These are phyloP conservation scores for Okamejei kenojei DNA, from an alignment of 2,797 vertebrate species.

Conservation along the genomic window DNA sequence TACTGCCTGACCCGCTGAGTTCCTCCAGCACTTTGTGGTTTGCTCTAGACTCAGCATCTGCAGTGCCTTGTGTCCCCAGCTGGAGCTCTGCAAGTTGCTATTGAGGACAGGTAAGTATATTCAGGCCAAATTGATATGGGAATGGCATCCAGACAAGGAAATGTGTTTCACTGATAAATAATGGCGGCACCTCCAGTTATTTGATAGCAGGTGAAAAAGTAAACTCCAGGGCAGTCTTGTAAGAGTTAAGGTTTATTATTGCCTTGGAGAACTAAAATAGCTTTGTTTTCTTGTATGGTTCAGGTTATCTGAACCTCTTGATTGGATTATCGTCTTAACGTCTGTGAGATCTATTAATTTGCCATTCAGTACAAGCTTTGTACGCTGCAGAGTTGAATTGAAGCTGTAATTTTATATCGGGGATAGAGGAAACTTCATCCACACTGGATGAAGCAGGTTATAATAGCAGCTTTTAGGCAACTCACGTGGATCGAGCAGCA, in stretches of 20 bases:
- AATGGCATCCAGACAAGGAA: background rate
- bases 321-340: conserved; percentile 3
- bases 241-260: conserved; percentile 28
- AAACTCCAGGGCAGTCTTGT: background rate
- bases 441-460: conserved; percentile 16
- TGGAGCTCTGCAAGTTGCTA: background rate
- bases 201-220: background rate
- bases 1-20: too few species aligned
- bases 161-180: background rate
- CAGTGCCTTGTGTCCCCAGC: background rate
- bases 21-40: too few species aligned
- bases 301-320: conserved; percentile 24
- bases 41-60: too few species aligned
- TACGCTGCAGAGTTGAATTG: background rate
- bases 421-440: background rate
- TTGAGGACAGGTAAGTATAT: background rate
- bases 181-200: background rate
- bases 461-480: conserved; percentile 16
- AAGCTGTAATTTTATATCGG: conserved; percentile 1
- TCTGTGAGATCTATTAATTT: conserved; percentile 11
- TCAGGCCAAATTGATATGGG: background rate
- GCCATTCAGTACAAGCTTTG: conserved; percentile 12
- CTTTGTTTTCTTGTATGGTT: conserved; percentile 8
- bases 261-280: background rate
- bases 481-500: background rate